Evolutionary conservation across 2,888 invertebrate species (phyloP).

Genomic region (Caenorhabditis sulstoni): DNA sequence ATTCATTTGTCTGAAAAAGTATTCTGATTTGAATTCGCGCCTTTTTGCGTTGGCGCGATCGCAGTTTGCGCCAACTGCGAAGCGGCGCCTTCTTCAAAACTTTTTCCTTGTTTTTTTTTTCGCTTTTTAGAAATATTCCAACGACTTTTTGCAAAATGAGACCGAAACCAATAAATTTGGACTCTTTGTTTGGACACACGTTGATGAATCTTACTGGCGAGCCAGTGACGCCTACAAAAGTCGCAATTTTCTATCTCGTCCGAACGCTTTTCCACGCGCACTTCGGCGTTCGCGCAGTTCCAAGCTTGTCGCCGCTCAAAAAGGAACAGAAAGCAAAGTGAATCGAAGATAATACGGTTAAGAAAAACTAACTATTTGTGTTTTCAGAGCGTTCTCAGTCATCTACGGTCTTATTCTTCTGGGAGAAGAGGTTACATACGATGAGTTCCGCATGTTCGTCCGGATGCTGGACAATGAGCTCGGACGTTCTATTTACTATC

Average conservation of each 20-base stretch:
- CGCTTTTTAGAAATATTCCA: not conserved
- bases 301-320: constrained; percentile 34
- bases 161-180: constrained; percentile 27
- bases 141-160: not conserved
- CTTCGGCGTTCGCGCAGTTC: constrained; percentile 36
- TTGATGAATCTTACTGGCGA: constrained; percentile 50
- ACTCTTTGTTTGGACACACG: constrained; percentile 48
- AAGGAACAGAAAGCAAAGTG: constrained; percentile 30
- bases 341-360: not conserved
- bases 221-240: constrained; percentile 52
- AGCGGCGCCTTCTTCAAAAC: not conserved
- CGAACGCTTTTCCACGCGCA: constrained; percentile 35
- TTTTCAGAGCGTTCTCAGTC: constrained; percentile 39
- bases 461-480: constrained; percentile 37
- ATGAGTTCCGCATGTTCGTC: constrained; percentile 38
- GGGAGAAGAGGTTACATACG: constrained; percentile 43
- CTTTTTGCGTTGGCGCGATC: not conserved
- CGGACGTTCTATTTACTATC: constrained; percentile 33
- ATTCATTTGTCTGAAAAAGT: no score
- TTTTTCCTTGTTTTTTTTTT: not conserved
- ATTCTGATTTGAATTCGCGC: not conserved
- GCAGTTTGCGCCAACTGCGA: not conserved
- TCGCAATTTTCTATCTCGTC: constrained; percentile 51
- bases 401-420: constrained; percentile 23
- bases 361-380: not conserved